phyloP scores from a whole-genome alignment of 2,888 invertebrate species.

The Lathronympha strigana region DNA sequence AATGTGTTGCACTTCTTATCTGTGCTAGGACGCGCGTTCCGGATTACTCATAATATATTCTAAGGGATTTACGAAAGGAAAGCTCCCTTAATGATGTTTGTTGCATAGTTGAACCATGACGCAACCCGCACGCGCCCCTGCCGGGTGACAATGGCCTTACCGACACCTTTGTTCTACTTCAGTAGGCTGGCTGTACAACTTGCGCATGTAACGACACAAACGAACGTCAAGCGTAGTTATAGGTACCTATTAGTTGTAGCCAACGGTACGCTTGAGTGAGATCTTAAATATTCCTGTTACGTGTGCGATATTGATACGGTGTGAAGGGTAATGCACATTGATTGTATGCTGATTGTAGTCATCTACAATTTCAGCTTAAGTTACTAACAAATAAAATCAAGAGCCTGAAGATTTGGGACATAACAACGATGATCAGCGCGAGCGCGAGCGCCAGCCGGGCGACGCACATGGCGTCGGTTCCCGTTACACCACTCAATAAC shows the following conservation, averaged over 20 bases:
- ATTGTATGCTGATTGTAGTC: too few relatives aligned
- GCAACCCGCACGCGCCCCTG: conserved; percentile 39
- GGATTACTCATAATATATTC: conserved; percentile 39
- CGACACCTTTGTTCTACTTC: conserved; percentile 19
- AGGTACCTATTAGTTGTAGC: background rate
- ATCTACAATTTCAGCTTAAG: too few relatives aligned
- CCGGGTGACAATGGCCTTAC: conserved; percentile 21
- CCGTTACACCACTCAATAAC: conserved; percentile 51
- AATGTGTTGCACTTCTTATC: conserved; percentile 41
- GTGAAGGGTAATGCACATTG: too few relatives aligned
- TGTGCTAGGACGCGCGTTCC: conserved; percentile 21
- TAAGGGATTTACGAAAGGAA: conserved; percentile 30
- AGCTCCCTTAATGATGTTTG: conserved; percentile 26
- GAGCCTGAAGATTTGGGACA: conserved; percentile 14
- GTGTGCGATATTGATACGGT: too few relatives aligned
- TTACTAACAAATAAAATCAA: too few relatives aligned
- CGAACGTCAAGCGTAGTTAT: background rate
- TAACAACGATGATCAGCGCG: conserved; percentile 4
- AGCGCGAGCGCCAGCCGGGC: conserved; percentile 16
- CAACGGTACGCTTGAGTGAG: background rate
- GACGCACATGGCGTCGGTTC: conserved; percentile 54
- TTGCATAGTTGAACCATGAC: conserved; percentile 43
- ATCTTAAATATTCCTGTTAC: too few relatives aligned
- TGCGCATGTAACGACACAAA: background rate
- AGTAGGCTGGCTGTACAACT: background rate